phyloP scores from a whole-genome alignment of 2,113 vertebrate species.

The Podarcis cretensis region DNA sequence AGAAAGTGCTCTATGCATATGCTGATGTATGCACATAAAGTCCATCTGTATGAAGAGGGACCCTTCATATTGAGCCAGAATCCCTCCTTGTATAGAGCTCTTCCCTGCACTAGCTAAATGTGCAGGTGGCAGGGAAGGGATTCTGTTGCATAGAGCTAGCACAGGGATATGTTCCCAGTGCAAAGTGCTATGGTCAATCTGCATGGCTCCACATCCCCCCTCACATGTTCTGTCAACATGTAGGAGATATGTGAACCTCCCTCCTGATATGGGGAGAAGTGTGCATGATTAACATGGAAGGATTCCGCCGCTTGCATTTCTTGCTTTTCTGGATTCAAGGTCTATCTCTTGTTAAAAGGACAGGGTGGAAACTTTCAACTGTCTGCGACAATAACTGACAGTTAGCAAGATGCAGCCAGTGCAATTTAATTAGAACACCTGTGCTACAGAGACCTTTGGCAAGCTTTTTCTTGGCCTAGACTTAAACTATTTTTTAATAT shows the following conservation, averaged over 20 bases:
- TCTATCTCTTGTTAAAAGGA: background rate
- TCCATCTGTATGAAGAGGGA: no score
- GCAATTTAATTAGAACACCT: conserved; percentile 29
- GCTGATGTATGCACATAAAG: no score
- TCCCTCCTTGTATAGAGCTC: no score
- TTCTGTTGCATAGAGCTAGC: no score
- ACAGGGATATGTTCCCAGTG: no score
- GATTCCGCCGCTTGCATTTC: background rate
- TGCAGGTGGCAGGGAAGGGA: no score
- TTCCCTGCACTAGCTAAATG: no score
- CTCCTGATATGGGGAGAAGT: background rate
- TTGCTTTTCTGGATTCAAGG: background rate
- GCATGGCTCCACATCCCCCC: background rate
- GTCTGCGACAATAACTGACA: background rate
- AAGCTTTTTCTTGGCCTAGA: background rate
- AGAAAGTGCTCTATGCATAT: no score
- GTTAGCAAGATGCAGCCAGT: background rate
- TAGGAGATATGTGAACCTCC: background rate
- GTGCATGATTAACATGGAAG: background rate
- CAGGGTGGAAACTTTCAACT: background rate
- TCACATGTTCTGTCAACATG: background rate
- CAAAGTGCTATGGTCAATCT: background rate
- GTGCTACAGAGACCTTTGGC: background rate
- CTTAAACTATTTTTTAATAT: conserved; percentile 6
- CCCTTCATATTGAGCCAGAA: no score